Conservation (phyloP, 1,140 invertebrate species). For the Holcopasites calliopsidis region DNA sequence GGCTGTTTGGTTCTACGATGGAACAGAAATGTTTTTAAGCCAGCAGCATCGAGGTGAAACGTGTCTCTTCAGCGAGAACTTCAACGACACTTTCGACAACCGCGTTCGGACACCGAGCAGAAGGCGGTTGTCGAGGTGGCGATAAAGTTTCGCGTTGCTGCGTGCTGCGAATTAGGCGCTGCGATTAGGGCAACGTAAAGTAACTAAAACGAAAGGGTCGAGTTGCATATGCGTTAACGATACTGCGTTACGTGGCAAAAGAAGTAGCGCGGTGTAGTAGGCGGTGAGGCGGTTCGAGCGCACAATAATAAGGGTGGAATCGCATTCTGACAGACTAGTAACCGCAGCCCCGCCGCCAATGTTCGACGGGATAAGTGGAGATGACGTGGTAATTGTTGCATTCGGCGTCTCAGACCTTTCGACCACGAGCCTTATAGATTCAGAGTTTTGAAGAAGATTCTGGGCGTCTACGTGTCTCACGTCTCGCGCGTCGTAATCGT, state of each 20-base stretch:
- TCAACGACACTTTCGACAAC: slow-evolving; percentile 25
- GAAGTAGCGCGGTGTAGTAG: slow-evolving; percentile 17
- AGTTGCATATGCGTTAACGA: too few relatives aligned
- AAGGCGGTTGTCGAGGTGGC: slow-evolving; percentile 28
- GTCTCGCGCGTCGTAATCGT: slow-evolving; percentile 91
- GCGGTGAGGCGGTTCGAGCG: slow-evolving; percentile 26
- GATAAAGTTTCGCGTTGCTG: slow-evolving; percentile 15
- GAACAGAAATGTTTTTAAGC: slow-evolving; percentile 30
- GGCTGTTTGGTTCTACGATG: slow-evolving; percentile 62
- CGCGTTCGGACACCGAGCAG: not conserved
- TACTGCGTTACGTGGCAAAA: slow-evolving; percentile 1
- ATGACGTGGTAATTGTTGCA: slow-evolving; percentile 59
- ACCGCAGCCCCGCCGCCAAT: slow-evolving; percentile 69
- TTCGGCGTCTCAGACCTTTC: slow-evolving; percentile 80
- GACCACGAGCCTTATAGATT: slow-evolving; percentile 81
- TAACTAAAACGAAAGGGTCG: not conserved
- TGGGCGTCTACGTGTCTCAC: slow-evolving; percentile 94
- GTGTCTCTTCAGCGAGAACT: slow-evolving; percentile 9
- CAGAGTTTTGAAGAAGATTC: slow-evolving; percentile 91
- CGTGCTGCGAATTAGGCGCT: slow-evolving; percentile 44
- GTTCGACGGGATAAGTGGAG: slow-evolving; percentile 78
- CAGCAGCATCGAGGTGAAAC: too few relatives aligned
- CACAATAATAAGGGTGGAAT: slow-evolving; percentile 52
- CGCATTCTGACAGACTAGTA: slow-evolving; percentile 74
- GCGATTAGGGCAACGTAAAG: not conserved